Evolutionary conservation across 2,888 invertebrate genomes (phyloP).

Genomic region (Chrysina gloriosa): DNA sequence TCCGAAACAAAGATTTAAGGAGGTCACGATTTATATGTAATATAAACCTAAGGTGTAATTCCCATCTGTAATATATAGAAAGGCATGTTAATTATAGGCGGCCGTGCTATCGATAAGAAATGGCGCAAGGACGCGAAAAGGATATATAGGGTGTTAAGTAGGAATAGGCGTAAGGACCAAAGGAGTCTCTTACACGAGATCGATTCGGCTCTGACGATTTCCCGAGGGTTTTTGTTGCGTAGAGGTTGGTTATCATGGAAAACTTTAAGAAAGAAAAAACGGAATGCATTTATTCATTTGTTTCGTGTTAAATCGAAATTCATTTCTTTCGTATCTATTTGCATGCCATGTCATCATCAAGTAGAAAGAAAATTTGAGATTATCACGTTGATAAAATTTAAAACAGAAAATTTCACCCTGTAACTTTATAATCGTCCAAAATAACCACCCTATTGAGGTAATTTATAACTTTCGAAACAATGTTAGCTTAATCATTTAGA

Average conservation of each 20-base stretch:
- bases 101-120: background rate
- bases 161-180: conserved; percentile 56
- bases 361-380: no score
- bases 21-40: no score
- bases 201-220: conserved; percentile 70
- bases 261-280: background rate
- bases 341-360: no score
- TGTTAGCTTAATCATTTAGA: no score
- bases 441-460: no score
- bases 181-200: conserved; percentile 72
- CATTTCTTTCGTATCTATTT: background rate
- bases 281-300: background rate
- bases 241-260: conserved; percentile 59
- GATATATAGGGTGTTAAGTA: conserved; percentile 59
- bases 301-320: background rate
- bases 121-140: conserved; percentile 59
- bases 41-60: no score
- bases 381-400: no score
- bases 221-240: conserved; percentile 73
- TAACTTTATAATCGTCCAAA: no score
- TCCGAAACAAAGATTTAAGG: no score
- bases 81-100: conserved; percentile 45
- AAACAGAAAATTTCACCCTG: no score
- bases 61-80: no score
- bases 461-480: no score